These are phyloP conservation scores for Heliconius sara DNA, from an alignment of 2,888 invertebrate species.

Conservation along the genomic window DNA sequence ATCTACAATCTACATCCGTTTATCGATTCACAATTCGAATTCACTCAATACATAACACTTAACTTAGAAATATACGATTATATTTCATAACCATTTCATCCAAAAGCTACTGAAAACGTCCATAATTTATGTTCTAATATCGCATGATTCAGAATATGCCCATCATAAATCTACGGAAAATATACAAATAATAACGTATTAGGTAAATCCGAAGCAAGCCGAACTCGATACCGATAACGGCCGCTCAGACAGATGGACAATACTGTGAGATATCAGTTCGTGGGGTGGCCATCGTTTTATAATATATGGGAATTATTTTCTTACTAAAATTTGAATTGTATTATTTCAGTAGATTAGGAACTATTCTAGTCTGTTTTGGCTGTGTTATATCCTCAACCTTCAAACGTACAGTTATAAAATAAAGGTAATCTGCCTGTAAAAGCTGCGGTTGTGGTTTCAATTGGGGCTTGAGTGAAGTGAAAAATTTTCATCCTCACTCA, in stretches of 20 bases:
- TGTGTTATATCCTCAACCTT: too few relatives aligned
- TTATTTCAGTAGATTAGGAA: too few relatives aligned
- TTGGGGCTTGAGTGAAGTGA: background rate
- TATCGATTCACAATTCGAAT: background rate
- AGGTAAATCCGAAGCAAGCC: slow-evolving; percentile 48
- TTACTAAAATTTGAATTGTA: background rate
- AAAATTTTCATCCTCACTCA: background rate
- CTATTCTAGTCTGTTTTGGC: too few relatives aligned
- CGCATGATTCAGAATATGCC: background rate
- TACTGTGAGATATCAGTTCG: slow-evolving; percentile 60
- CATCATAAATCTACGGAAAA: slow-evolving; percentile 33
- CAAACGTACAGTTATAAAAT: too few relatives aligned
- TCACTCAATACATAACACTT: slow-evolving; percentile 4
- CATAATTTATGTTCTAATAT: slow-evolving; percentile 11
- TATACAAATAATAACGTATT: slow-evolving; percentile 46
- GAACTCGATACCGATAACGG: slow-evolving; percentile 52
- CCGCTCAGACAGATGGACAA: slow-evolving; percentile 57
- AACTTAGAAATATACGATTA: slow-evolving; percentile 11
- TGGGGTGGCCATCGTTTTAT: slow-evolving; percentile 51
- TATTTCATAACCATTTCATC: slow-evolving; percentile 14
- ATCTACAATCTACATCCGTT: background rate
- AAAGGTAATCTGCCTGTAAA: too few relatives aligned
- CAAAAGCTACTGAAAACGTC: slow-evolving; percentile 1
- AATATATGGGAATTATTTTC: background rate
- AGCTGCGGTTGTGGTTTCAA: too few relatives aligned